phyloP scores from a whole-genome alignment of 2,113 vertebrate genomes.

The Tyrannus savana region DNA sequence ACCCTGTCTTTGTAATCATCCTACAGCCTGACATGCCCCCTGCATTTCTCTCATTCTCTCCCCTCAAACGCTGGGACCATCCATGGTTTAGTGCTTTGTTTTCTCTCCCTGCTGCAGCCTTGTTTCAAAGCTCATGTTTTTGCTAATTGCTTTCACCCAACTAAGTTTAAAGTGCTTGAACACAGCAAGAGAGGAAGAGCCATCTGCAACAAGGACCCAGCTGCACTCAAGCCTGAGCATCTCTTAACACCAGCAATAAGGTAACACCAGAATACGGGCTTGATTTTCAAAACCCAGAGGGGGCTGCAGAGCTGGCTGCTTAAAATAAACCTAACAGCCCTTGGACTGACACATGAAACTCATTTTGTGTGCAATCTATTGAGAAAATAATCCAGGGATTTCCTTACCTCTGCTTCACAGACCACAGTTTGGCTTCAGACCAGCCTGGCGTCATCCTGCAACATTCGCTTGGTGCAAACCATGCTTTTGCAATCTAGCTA shows the following conservation, averaged over 20 bases:
- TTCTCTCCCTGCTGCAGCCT: not conserved
- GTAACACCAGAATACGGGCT: not conserved
- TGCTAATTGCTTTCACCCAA: not conserved
- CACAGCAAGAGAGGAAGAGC: not conserved
- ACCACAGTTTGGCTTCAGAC: not conserved
- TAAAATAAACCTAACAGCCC: not conserved
- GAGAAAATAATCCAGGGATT: not conserved
- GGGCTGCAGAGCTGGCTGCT: not conserved
- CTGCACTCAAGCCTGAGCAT: not conserved
- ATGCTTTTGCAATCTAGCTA: not conserved
- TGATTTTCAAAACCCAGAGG: not conserved
- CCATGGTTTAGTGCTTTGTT: not conserved
- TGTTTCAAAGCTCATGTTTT: not conserved
- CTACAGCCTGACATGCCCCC: not conserved
- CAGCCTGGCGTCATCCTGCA: not conserved
- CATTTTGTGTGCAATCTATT: not conserved
- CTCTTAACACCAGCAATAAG: not conserved
- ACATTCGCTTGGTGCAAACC: not conserved
- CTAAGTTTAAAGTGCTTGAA: not conserved
- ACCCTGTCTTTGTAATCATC: not conserved
- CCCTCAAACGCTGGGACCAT: not conserved
- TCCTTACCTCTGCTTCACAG: not conserved
- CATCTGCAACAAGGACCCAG: not conserved
- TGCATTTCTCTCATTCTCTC: not conserved
- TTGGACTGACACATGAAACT: not conserved